Base-by-base conservation (phyloP, 2,888 invertebrate genomes). In the Ennomos erosarius region DNA sequence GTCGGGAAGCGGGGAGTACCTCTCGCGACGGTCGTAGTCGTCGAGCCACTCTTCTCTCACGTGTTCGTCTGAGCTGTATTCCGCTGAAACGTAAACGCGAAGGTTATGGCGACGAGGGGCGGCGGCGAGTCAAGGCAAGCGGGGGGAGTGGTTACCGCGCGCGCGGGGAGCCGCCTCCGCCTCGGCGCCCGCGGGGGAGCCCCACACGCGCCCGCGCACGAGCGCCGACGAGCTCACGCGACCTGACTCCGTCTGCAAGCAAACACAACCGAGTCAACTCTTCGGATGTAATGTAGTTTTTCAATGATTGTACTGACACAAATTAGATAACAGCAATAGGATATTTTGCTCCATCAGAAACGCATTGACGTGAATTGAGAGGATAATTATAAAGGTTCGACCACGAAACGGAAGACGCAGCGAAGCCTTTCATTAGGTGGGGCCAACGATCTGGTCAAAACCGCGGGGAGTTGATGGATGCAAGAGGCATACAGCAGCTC, bases 31-130 rank as follows among this genome's bases (percentile, higher is more conserved):
- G 51, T 59, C 65, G 53, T 48, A 57, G 46, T 37, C 53, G 40
- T 56, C 64, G 38, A 48, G 43, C 78, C 90, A 88, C 75, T 89
- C 89, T 43, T 43, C 36, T 67, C 35, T 35, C 67, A 85, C 87
- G 78, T 76, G 59, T 77, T 89, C 90, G 75, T 91, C 91, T 77
- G 92, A 92, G 81, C 92, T 91, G 83, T 90, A 87, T 78, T 88
- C 89, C 74, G 88, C 89, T 91, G 90, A 89, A 92, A 92, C 81
- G 82, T 78, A 90, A 89, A 90, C 73, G 87, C 82, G 83, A 84
- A 76, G 74, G 84, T 90, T 90, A 89, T 87, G 87, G 51, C 58
- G 68, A 64, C 64, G 76, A 78, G 75, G 84, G 78, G 59, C 45
- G 37, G 60, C 47, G 55, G 56, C 44, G 36, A 52, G 59, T 50